These are phyloP conservation scores for Prinia subflava DNA, from an alignment of 2,113 vertebrate species.

Conservation along the genomic window DNA sequence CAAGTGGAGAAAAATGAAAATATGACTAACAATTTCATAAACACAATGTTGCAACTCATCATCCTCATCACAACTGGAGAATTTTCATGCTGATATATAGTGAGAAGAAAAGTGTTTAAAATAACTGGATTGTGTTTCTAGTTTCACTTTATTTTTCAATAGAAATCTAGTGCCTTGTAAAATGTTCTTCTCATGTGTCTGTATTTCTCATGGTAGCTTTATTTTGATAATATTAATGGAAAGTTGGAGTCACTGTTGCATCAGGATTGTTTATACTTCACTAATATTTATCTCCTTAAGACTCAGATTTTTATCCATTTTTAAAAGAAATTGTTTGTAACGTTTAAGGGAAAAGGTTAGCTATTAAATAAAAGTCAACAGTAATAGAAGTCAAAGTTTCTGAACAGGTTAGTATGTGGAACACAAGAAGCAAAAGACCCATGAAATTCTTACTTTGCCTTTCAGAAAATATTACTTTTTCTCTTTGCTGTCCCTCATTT, in stretches of 20 bases:
- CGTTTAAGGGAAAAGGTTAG: not conserved
- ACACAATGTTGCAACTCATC: not conserved
- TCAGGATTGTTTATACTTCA: not conserved
- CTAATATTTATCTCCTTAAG: not conserved
- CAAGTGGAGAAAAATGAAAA: not conserved
- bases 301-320: not conserved
- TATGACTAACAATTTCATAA: not conserved
- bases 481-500: not conserved
- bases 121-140: not conserved
- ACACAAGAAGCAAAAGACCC: not conserved
- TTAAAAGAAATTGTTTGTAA: not conserved
- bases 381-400: not conserved
- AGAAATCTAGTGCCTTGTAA: not conserved
- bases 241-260: not conserved
- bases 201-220: not conserved
- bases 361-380: not conserved
- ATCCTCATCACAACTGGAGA: not conserved
- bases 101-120: not conserved
- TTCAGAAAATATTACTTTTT: not conserved
- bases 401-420: rapidly evolving
- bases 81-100: not conserved
- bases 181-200: not conserved
- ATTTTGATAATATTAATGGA: not conserved
- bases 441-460: not conserved
- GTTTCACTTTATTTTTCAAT: not conserved